Evolutionary conservation across 2,797 vertebrate genomes (phyloP).

Genomic region (Avahi laniger): DNA sequence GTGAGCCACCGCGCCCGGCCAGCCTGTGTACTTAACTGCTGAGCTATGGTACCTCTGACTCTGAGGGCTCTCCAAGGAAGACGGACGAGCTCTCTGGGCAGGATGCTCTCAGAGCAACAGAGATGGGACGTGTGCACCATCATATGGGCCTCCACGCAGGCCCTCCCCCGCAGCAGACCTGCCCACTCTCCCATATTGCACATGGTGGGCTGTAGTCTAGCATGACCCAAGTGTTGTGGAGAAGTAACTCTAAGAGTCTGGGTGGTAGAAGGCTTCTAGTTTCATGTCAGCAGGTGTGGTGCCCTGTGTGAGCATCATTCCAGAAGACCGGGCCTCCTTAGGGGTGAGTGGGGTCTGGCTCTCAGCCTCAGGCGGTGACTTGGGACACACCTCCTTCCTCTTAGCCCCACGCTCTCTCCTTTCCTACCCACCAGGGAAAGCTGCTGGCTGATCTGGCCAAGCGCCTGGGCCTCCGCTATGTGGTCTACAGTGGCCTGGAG

Average conservation of each 20-base stretch:
- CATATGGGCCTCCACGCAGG: neutral
- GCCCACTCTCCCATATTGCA: neutral
- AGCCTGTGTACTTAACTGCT: neutral
- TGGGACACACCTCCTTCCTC: neutral
- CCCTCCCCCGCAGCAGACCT: neutral
- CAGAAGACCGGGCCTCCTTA: neutral
- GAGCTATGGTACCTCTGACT: neutral
- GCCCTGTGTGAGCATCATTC: neutral
- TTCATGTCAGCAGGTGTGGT: neutral
- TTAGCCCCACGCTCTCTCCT: neutral
- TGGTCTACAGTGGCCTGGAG: conserved; percentile 84
- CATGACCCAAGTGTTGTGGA: neutral
- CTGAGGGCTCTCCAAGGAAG: neutral
- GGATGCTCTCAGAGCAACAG: neutral
- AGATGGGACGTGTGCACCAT: neutral
- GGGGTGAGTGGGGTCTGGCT: neutral
- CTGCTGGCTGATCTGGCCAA: conserved; percentile 78
- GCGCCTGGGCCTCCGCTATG: conserved; percentile 70
- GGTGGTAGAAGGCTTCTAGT: neutral
- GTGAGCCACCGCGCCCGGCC: too few relatives aligned
- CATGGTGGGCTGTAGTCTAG: neutral
- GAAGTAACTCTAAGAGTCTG: neutral
- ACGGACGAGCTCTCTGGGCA: neutral
- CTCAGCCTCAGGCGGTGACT: neutral
- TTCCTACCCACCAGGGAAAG: conserved; percentile 75